Evolutionary conservation across 2,888 invertebrate genomes (phyloP).

Genomic region (Caenorhabditis japonica): DNA sequence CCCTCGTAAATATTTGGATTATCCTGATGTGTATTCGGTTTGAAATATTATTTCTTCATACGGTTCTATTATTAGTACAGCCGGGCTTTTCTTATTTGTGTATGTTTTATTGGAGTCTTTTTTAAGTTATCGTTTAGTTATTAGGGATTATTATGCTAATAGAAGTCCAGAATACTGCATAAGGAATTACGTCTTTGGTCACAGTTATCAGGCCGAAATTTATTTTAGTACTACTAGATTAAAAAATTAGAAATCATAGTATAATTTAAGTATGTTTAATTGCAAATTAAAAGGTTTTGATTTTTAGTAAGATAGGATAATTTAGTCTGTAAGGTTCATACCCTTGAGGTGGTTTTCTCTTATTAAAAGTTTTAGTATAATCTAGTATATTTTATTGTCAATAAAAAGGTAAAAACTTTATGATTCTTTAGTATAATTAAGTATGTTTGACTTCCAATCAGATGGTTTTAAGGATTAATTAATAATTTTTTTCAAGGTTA

Average conservation of each 20-base stretch:
- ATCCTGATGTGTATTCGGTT: slow-evolving; percentile 82
- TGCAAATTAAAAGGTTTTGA: slow-evolving; percentile 65
- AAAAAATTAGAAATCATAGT: slow-evolving; percentile 63
- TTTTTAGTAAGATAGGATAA: slow-evolving; percentile 70
- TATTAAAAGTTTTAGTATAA: slow-evolving; percentile 71
- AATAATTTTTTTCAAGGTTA: slow-evolving; percentile 67
- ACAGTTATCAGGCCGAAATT: slow-evolving; percentile 65
- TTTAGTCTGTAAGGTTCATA: slow-evolving; percentile 67
- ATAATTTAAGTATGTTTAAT: slow-evolving; percentile 66
- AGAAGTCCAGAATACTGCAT: slow-evolving; percentile 61
- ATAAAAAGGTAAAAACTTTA: slow-evolving; percentile 62
- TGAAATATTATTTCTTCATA: slow-evolving; percentile 84
- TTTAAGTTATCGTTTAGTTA: slow-evolving; percentile 63
- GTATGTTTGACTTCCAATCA: slow-evolving; percentile 69
- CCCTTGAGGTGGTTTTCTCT: slow-evolving; percentile 66
- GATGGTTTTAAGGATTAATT: slow-evolving; percentile 62
- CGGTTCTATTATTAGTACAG: slow-evolving; percentile 83
- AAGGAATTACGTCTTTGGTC: slow-evolving; percentile 66
- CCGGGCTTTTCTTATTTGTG: slow-evolving; percentile 82
- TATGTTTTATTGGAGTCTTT: slow-evolving; percentile 82
- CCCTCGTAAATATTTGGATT: slow-evolving; percentile 86
- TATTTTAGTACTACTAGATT: slow-evolving; percentile 61
- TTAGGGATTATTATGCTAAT: slow-evolving; percentile 65
- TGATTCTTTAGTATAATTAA: slow-evolving; percentile 66
- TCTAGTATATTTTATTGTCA: slow-evolving; percentile 68